Evolutionary conservation across 53 echinoderm and acorn worm species (phyloP).

Genomic region (Crossaster papposus): DNA sequence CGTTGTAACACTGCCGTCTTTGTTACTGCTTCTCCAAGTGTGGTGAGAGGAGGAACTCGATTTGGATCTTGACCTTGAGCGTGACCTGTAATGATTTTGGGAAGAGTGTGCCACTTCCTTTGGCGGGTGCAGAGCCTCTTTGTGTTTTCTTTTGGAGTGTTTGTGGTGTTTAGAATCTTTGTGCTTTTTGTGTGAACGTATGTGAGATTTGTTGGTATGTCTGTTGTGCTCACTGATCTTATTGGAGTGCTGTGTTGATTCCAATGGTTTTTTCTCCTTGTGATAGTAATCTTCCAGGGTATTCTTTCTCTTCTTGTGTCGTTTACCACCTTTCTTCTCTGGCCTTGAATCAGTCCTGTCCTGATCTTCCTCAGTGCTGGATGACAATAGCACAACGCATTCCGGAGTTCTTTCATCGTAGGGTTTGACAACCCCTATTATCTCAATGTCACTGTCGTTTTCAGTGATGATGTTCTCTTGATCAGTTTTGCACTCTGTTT

Average conservation of each 20-base stretch:
- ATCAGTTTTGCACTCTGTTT: neutral
- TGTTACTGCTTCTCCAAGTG: neutral
- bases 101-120: neutral
- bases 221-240: slow-evolving; percentile 3
- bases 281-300: slow-evolving; percentile 9
- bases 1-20: neutral
- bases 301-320: slow-evolving; percentile 64
- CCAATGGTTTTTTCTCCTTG: slow-evolving; percentile 14
- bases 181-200: slow-evolving; percentile 37
- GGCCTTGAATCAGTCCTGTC: neutral
- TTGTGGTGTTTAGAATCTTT: slow-evolving; percentile 10
- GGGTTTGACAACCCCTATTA: slow-evolving; percentile 76
- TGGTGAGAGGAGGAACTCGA: slow-evolving; percentile 18
- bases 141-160: neutral
- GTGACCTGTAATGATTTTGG: neutral
- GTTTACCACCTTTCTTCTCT: slow-evolving; percentile 36
- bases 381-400: slow-evolving; percentile 54
- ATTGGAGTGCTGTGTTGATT: neutral
- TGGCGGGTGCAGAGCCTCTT: neutral
- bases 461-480: slow-evolving; percentile 32
- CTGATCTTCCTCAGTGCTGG: slow-evolving; percentile 59
- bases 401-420: slow-evolving; percentile 75
- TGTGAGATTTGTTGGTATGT: slow-evolving; percentile 5
- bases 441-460: slow-evolving; percentile 75
- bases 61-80: slow-evolving; percentile 33